Evolutionary conservation across 1,140 invertebrate species (phyloP).

Genomic region (Calycopis cecrops): DNA sequence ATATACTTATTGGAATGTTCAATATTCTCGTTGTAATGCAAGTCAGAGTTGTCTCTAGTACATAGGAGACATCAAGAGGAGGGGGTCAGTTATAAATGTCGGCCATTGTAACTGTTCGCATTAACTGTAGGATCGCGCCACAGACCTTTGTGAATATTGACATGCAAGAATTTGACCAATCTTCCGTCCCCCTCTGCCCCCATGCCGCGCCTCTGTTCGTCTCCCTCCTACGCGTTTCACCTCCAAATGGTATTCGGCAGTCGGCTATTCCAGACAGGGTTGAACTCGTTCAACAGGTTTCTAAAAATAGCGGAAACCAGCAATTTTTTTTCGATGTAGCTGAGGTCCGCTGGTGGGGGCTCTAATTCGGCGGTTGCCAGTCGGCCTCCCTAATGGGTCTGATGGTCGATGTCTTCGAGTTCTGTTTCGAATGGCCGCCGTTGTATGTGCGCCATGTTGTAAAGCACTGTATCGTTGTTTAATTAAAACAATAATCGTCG

Average conservation of each 20-base stretch:
- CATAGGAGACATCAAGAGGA: no score
- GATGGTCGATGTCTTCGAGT: constrained; percentile 1
- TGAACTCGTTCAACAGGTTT: constrained; percentile 61
- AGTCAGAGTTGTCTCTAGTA: no score
- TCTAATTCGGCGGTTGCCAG: neutral
- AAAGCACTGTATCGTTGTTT: no score
- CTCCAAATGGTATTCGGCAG: constrained; percentile 65
- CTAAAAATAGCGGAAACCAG: constrained; percentile 63
- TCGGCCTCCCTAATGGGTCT: neutral
- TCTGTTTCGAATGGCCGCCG: no score
- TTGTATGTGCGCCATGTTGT: no score
- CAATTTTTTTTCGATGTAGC: constrained; percentile 42
- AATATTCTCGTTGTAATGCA: no score
- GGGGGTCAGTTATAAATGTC: no score
- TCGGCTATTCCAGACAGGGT: constrained; percentile 56
- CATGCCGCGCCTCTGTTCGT: constrained; percentile 39
- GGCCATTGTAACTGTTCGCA: constrained; percentile 39
- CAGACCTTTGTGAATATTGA: constrained; percentile 43
- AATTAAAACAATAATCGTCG: no score
- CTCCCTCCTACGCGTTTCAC: constrained; percentile 63
- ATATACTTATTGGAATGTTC: no score
- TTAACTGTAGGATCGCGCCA: constrained; percentile 19
- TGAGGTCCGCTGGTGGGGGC: neutral
- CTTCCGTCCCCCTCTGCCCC: constrained; percentile 51
- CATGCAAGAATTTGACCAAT: constrained; percentile 60